Evolutionary conservation across 2,113 vertebrate species (phyloP).

Genomic region (Centropus unirufus): DNA sequence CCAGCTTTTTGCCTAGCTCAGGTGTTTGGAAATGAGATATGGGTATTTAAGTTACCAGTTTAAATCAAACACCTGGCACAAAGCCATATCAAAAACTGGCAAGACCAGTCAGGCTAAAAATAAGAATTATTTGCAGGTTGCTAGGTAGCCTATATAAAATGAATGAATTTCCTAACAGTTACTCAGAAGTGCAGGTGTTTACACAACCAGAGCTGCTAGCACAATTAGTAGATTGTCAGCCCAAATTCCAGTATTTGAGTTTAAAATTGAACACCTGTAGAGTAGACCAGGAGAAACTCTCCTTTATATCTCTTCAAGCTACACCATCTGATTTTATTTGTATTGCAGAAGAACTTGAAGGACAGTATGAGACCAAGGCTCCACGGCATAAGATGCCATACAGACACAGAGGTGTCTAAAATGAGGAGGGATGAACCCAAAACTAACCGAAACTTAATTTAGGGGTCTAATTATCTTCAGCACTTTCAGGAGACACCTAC

Average conservation of each 20-base stretch:
- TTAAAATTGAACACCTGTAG: not conserved
- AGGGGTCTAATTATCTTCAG: not conserved
- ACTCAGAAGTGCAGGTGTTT: constrained; percentile 9
- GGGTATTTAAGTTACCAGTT: not conserved
- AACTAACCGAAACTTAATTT: not conserved
- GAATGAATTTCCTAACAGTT: not conserved
- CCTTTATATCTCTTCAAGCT: not conserved
- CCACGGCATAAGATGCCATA: not conserved
- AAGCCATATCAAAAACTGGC: constrained; percentile 23
- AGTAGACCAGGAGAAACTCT: not conserved
- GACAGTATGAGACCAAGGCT: not conserved
- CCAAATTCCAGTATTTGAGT: not conserved
- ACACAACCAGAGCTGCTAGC: not conserved
- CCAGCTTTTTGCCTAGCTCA: constrained; percentile 57
- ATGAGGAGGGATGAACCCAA: not conserved
- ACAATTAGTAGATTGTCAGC: not conserved
- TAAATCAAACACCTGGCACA: not conserved
- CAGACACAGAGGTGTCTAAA: not conserved
- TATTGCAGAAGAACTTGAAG: not conserved
- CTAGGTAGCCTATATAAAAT: constrained; percentile 11
- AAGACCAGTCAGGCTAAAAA: constrained; percentile 11
- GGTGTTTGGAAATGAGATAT: not conserved
- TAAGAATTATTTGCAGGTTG: not conserved
- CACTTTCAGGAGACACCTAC: not conserved
- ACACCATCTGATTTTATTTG: not conserved